These are phyloP conservation scores for Festucalex cinctus DNA, from an alignment of 2,113 vertebrate genomes.

Conservation along the genomic window DNA sequence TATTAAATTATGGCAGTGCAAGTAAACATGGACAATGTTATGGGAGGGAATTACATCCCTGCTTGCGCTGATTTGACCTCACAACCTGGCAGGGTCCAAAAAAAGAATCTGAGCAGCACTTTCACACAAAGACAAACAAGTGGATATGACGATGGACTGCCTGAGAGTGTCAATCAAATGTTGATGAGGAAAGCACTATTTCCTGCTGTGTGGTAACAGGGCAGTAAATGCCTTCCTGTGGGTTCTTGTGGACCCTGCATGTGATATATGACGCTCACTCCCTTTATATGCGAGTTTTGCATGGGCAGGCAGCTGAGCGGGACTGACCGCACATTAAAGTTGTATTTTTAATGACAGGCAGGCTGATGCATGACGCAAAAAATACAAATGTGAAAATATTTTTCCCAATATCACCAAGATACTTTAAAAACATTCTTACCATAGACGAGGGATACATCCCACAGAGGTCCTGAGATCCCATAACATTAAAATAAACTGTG, in stretches of 20 bases:
- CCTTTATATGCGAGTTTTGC: slow-evolving; percentile 26
- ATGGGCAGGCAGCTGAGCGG: slow-evolving; percentile 28
- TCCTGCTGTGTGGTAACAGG: slow-evolving; percentile 44
- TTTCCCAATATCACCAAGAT: background rate
- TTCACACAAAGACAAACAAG: background rate
- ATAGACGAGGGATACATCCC: background rate
- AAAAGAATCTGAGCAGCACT: background rate
- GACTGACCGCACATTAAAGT: slow-evolving; percentile 18
- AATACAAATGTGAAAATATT: background rate
- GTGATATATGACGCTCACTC: slow-evolving; percentile 32
- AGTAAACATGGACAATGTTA: background rate
- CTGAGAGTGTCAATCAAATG: slow-evolving; percentile 12
- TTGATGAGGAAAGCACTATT: slow-evolving; percentile 26
- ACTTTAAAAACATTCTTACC: slow-evolving; percentile 12
- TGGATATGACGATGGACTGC: background rate
- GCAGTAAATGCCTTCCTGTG: slow-evolving; percentile 29
- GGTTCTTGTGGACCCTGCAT: slow-evolving; percentile 17
- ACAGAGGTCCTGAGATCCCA: slow-evolving; percentile 21
- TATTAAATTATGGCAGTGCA: background rate
- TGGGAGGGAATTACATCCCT: background rate
- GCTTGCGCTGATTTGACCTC: background rate
- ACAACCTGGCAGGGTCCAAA: background rate
- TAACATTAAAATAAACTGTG: slow-evolving; percentile 40
- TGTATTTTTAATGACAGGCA: slow-evolving; percentile 13
- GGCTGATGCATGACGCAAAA: background rate